Evolutionary conservation across 2,113 vertebrate species (phyloP).

Genomic region (Peromyscus californicus): DNA sequence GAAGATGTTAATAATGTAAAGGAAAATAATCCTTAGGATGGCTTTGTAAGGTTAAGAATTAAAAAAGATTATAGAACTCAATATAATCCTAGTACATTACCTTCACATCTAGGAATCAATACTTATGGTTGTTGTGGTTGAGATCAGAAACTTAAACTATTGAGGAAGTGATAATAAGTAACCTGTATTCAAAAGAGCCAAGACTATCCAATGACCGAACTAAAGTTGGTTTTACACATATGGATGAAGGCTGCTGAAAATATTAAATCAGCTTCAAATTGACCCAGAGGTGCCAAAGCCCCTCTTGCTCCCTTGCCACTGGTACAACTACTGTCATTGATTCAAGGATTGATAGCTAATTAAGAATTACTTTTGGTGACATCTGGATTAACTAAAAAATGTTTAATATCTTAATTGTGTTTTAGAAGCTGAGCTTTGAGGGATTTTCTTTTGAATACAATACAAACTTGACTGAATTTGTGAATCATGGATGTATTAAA

Average conservation of each 20-base stretch:
- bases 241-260: constrained; percentile 54
- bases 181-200: constrained; percentile 50
- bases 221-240: constrained; percentile 38
- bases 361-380: constrained; percentile 71
- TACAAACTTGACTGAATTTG: constrained; percentile 31
- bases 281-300: constrained; percentile 30
- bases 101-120: not conserved
- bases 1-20: not conserved
- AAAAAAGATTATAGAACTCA: constrained; percentile 29
- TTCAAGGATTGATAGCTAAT: constrained; percentile 72
- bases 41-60: constrained; percentile 13
- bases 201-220: constrained; percentile 8
- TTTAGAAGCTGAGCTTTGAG: constrained; percentile 55
- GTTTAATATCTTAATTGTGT: constrained; percentile 32
- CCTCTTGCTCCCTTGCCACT: not conserved
- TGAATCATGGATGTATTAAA: constrained; percentile 48
- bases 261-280: constrained; percentile 79
- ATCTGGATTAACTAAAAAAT: constrained; percentile 65
- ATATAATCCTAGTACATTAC: not conserved
- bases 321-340: constrained; percentile 62
- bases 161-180: constrained; percentile 38
- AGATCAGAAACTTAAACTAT: constrained; percentile 24
- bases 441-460: constrained; percentile 59
- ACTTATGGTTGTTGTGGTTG: not conserved
- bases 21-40: not conserved